phyloP scores from a whole-genome alignment of 2,797 vertebrate genomes.

The Malacoctenus gilli region DNA sequence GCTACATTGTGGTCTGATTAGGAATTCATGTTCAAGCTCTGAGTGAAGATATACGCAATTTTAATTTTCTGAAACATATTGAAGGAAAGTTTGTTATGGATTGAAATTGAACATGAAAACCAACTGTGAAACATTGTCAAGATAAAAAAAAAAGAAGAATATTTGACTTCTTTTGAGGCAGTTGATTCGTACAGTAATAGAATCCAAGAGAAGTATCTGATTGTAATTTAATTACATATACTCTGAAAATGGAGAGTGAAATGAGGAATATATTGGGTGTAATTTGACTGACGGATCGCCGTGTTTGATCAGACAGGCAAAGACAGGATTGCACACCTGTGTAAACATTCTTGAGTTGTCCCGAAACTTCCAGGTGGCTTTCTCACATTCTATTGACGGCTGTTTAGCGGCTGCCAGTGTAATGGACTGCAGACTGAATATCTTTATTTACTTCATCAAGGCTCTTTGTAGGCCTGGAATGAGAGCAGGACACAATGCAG shows the following conservation, averaged over 20 bases:
- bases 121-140: constrained; percentile 42
- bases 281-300: constrained; percentile 40
- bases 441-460: constrained; percentile 8
- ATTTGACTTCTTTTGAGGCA: constrained; percentile 31
- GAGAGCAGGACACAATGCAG: neutral
- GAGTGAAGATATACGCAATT: constrained; percentile 66
- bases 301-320: constrained; percentile 37
- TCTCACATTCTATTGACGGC: constrained; percentile 20
- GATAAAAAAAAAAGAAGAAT: constrained; percentile 45
- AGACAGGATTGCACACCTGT: constrained; percentile 30
- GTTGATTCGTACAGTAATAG: constrained; percentile 35
- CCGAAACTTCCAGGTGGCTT: constrained; percentile 33
- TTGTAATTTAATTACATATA: constrained; percentile 40
- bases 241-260: constrained; percentile 27
- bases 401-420: constrained; percentile 14
- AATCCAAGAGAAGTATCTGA: constrained; percentile 32
- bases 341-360: constrained; percentile 19
- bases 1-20: constrained; percentile 65
- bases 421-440: constrained; percentile 3
- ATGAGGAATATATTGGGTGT: constrained; percentile 21
- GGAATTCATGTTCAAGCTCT: constrained; percentile 46
- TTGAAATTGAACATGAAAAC: constrained; percentile 60
- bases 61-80: constrained; percentile 65
- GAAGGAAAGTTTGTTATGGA: constrained; percentile 42
- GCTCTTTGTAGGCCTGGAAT: constrained; percentile 12